Conservation (phyloP, 2,888 invertebrate genomes). For the Cephus rjabovi region DNA sequence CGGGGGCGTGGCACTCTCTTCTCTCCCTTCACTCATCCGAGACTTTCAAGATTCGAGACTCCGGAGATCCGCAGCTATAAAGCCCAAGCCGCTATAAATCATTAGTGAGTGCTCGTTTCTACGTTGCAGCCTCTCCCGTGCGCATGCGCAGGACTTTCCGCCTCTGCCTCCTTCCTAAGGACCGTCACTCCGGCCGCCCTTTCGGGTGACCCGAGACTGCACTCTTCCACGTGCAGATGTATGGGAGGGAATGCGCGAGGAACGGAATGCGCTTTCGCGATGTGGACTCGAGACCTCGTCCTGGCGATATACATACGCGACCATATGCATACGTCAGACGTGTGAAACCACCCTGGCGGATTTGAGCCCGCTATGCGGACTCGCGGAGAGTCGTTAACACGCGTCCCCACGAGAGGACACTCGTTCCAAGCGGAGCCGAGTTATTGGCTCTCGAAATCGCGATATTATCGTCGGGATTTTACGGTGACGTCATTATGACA, state of each 20-base stretch:
- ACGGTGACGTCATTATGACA: background rate
- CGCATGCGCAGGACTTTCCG: background rate
- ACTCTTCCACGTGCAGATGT: background rate
- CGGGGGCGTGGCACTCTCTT: constrained; percentile 43
- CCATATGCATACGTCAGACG: background rate
- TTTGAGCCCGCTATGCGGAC: background rate
- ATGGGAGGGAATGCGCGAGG: background rate
- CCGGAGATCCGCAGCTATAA: constrained; percentile 32
- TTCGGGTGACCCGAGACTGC: background rate
- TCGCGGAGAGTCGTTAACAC: background rate
- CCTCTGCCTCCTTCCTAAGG: background rate
- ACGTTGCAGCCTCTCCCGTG: constrained; percentile 3
- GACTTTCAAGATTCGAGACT: constrained; percentile 35
- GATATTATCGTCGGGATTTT: background rate
- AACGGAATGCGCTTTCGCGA: background rate
- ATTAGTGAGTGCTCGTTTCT: constrained; percentile 35
- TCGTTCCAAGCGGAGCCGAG: background rate
- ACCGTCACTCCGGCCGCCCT: background rate
- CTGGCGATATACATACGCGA: background rate
- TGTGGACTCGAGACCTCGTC: background rate
- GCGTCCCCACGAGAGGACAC: background rate
- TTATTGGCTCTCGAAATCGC: background rate
- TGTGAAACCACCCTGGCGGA: background rate
- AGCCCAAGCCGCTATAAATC: constrained; percentile 45
- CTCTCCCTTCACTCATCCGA: constrained; percentile 18